A percentile compares a stretch with the other conserved stretches of the same genome.
These are phyloP conservation scores for Drosophila sucinea DNA, from an alignment of 1,140 invertebrate species.

Conservation along the genomic window DNA sequence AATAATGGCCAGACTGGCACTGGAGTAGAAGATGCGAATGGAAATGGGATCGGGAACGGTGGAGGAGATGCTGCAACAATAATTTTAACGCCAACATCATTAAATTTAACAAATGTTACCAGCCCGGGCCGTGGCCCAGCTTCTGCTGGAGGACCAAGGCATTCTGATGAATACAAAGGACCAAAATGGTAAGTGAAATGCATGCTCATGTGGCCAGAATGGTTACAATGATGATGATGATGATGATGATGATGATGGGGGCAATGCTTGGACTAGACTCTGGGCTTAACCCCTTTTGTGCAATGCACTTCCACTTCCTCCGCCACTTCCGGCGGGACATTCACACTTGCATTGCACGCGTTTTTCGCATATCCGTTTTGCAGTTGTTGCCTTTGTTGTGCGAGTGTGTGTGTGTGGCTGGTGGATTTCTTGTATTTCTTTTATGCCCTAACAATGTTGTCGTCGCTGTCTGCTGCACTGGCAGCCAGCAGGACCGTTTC, in stretches of 20 bases:
- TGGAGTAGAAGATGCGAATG: background rate
- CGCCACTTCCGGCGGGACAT: slow-evolving; percentile 56
- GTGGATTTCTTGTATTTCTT: slow-evolving; percentile 51
- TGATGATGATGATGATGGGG: background rate
- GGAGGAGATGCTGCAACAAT: slow-evolving; percentile 77
- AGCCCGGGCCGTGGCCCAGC: slow-evolving; percentile 27
- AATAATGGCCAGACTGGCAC: slow-evolving; percentile 44
- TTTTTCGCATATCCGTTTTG: slow-evolving; percentile 73
- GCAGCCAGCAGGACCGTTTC: slow-evolving; percentile 29
- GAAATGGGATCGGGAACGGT: slow-evolving; percentile 26
- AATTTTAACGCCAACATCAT: slow-evolving; percentile 82
- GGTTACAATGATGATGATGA: background rate
- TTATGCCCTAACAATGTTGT: slow-evolving; percentile 62
- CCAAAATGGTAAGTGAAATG: slow-evolving; percentile 74
- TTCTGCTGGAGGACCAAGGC: slow-evolving; percentile 22
- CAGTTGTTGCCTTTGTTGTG: slow-evolving; percentile 40
- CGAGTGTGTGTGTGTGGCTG: slow-evolving; percentile 10
- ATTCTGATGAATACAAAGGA: slow-evolving; percentile 68
- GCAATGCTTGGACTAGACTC: slow-evolving; percentile 28
- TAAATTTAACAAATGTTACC: slow-evolving; percentile 77
- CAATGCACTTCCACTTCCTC: slow-evolving; percentile 52
- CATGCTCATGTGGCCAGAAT: slow-evolving; percentile 55
- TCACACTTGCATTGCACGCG: slow-evolving; percentile 70
- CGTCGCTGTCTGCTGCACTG: slow-evolving; percentile 46
- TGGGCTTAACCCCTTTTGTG: slow-evolving; percentile 66